A percentile compares a stretch with the other conserved stretches of the same genome.
Evolutionary conservation across 2,797 vertebrate species (phyloP).

Genomic region (Trachops cirrhosus): DNA sequence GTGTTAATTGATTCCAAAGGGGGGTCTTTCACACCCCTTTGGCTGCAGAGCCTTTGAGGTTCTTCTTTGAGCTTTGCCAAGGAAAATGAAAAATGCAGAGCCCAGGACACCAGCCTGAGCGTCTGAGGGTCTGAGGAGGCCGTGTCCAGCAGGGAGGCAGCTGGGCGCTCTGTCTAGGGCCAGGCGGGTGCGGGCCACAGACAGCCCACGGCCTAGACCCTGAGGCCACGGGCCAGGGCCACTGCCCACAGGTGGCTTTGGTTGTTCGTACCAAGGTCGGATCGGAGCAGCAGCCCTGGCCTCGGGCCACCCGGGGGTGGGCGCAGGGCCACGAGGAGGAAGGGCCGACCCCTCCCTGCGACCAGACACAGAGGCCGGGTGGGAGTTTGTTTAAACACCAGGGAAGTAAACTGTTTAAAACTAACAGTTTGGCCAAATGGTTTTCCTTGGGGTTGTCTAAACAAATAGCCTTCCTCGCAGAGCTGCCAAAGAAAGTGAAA

Average conservation of each 20-base stretch:
- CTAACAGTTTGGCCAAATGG: not conserved
- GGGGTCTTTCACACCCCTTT: not conserved
- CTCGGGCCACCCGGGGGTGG: rapidly evolving
- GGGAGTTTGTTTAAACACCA: not conserved
- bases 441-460: conserved; percentile 29
- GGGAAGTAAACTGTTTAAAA: conserved; percentile 18
- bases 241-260: not conserved
- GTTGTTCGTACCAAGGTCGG: rapidly evolving
- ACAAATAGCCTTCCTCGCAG: not conserved
- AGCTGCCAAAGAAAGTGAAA: not conserved
- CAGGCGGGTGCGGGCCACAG: rapidly evolving
- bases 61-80: not conserved
- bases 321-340: rapidly evolving
- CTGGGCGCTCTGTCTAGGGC: not conserved
- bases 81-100: not conserved
- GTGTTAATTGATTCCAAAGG: not conserved
- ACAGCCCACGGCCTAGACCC: not conserved
- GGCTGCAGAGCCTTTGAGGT: not conserved
- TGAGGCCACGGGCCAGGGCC: rapidly evolving
- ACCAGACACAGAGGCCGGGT: not conserved
- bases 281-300: not conserved
- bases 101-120: rapidly evolving
- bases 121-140: not conserved
- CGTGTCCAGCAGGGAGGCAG: rapidly evolving
- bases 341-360: not conserved